These are phyloP conservation scores for Cordilura impudica DNA, from an alignment of 2,888 invertebrate species.

Conservation along the genomic window DNA sequence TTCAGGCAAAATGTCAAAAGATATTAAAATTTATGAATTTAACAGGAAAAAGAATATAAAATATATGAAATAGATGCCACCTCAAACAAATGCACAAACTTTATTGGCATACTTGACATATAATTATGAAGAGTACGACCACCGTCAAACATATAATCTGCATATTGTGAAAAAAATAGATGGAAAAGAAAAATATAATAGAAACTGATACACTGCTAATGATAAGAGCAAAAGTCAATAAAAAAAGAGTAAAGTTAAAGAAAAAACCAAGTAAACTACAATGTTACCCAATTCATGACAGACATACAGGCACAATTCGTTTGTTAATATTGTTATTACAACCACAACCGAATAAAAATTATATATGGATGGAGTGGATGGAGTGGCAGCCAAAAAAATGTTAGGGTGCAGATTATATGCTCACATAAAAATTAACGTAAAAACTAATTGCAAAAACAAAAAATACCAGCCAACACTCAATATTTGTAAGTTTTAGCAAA, in stretches of 20 bases:
- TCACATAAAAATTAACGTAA: slow-evolving; percentile 25
- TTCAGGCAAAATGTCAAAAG: slow-evolving; percentile 56
- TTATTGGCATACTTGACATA: slow-evolving; percentile 45
- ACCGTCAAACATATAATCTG: slow-evolving; percentile 6
- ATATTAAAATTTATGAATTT: slow-evolving; percentile 57
- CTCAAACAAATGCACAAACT: slow-evolving; percentile 28
- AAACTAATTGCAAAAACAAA: slow-evolving; percentile 51
- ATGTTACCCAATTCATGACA: slow-evolving; percentile 54
- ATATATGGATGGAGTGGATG: background rate
- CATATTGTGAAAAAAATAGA: slow-evolving; percentile 22
- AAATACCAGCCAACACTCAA: slow-evolving; percentile 32
- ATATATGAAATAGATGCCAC: slow-evolving; percentile 44
- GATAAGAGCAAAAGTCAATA: slow-evolving; percentile 61
- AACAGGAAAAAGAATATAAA: slow-evolving; percentile 16
- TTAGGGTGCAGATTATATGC: slow-evolving; percentile 8
- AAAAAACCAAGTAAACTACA: slow-evolving; percentile 1
- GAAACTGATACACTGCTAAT: slow-evolving; percentile 58
- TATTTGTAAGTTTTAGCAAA: background rate
- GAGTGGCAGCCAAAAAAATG: background rate
- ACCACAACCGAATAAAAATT: too few relatives aligned
- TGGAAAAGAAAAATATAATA: slow-evolving; percentile 29
- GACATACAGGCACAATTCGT: slow-evolving; percentile 47
- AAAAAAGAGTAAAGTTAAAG: slow-evolving; percentile 16
- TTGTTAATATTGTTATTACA: slow-evolving; percentile 10
- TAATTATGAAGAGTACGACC: slow-evolving; percentile 15